Evolutionary conservation across 2,113 vertebrate genomes (phyloP).

Genomic region (Sander vitreus): DNA sequence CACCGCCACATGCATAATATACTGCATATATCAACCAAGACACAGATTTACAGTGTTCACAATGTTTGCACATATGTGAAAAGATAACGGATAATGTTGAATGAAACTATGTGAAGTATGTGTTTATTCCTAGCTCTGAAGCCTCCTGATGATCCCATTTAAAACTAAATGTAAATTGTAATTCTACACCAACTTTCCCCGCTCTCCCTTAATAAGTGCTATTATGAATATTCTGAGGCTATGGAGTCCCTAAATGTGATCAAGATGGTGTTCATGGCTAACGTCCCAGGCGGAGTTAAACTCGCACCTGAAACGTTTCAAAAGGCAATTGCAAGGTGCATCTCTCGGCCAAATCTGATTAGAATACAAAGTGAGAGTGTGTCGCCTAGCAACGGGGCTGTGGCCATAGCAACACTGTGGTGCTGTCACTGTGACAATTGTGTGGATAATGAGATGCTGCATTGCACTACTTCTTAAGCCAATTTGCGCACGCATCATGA

Average conservation of each 20-base stretch:
- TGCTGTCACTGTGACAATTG: conserved; percentile 45
- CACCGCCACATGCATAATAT: not conserved
- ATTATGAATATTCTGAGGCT: not conserved
- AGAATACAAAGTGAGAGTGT: conserved; percentile 40
- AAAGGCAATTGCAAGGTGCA: conserved; percentile 29
- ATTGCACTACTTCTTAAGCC: not conserved
- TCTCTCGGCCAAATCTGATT: conserved; percentile 49
- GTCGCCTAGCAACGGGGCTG: conserved; percentile 48
- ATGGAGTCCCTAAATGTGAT: not conserved
- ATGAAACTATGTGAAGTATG: not conserved
- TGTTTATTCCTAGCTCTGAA: too few relatives aligned
- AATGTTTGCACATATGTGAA: not conserved
- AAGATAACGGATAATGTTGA: not conserved
- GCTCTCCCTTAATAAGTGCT: not conserved
- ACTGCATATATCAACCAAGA: not conserved
- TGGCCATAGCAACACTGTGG: conserved; percentile 57
- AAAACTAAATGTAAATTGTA: not conserved
- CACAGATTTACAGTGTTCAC: not conserved
- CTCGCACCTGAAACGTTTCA: conserved; percentile 35
- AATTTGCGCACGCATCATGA: conserved; percentile 1
- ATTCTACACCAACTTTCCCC: not conserved
- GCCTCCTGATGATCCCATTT: not conserved
- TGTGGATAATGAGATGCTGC: conserved; percentile 32
- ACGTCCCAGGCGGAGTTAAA: not conserved
- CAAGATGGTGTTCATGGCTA: not conserved